phyloP scores from a whole-genome alignment of 2,113 vertebrate genomes.

The Paracanthobrama guichenoti region DNA sequence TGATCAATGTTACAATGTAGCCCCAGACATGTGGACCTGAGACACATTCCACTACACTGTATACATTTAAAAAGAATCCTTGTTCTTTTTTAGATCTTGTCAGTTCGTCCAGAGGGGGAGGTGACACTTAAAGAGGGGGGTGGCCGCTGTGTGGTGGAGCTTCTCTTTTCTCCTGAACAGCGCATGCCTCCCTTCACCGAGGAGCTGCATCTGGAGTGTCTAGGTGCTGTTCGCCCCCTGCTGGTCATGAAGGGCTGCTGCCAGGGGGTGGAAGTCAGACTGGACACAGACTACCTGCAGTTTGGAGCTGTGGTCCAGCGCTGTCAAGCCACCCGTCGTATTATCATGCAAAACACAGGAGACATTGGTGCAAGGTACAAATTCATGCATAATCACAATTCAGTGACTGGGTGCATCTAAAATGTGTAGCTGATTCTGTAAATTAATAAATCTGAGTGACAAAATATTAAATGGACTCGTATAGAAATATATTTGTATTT shows the following conservation, averaged over 20 bases:
- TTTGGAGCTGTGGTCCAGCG: conserved; percentile 81
- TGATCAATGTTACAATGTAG: no score
- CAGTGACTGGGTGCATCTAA: neutral
- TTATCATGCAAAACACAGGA: conserved; percentile 79
- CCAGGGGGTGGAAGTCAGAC: conserved; percentile 77
- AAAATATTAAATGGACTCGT: neutral
- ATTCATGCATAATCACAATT: neutral
- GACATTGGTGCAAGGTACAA: conserved; percentile 80
- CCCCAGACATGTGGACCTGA: neutral
- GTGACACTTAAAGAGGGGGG: conserved; percentile 74
- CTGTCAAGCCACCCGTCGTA: conserved; percentile 69
- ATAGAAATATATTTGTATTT: neutral
- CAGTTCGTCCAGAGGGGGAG: conserved; percentile 66
- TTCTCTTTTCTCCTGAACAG: conserved; percentile 77
- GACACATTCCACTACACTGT: neutral
- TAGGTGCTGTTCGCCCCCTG: conserved; percentile 75
- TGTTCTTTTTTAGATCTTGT: conserved; percentile 62
- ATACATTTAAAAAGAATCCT: neutral
- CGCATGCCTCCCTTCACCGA: conserved; percentile 73
- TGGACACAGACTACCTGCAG: conserved; percentile 81
- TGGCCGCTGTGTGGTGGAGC: conserved; percentile 73
- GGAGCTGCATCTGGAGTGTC: conserved; percentile 78
- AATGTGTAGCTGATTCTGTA: neutral
- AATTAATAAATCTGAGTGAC: neutral
- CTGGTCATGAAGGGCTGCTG: conserved; percentile 82